Evolutionary conservation across 2,797 vertebrate species (phyloP).

Genomic region (Sarcoramphus papa): DNA sequence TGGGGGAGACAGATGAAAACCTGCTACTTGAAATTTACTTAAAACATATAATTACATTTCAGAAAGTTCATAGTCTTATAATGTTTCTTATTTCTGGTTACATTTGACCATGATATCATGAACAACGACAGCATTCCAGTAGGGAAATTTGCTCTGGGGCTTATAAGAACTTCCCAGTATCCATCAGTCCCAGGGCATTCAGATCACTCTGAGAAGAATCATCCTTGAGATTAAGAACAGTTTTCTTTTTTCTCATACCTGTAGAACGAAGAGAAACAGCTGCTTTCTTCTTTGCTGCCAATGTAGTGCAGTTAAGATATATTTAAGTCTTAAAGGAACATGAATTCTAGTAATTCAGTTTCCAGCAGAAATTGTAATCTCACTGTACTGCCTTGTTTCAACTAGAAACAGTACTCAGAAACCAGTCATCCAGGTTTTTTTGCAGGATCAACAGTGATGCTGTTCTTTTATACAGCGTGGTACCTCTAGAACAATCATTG

Average conservation of each 20-base stretch:
- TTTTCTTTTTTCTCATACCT: background rate
- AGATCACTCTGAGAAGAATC: background rate
- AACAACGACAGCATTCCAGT: background rate
- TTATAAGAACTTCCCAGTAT: slow-evolving; percentile 1
- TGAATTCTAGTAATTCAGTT: background rate
- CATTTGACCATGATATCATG: slow-evolving; percentile 27
- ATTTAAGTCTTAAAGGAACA: background rate
- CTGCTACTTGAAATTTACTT: slow-evolving; percentile 23
- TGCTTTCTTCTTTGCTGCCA: background rate
- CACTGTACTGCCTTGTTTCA: background rate
- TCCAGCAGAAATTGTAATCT: background rate
- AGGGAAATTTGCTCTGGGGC: background rate
- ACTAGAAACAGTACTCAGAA: background rate
- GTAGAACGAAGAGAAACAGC: background rate
- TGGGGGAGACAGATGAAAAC: background rate
- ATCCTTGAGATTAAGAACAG: background rate
- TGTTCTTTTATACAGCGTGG: background rate
- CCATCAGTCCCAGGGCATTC: background rate
- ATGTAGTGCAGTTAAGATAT: background rate
- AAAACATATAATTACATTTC: slow-evolving; percentile 17
- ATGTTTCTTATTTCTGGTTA: slow-evolving; percentile 35
- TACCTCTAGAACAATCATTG: background rate
- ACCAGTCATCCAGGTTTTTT: background rate
- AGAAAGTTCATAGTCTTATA: slow-evolving; percentile 18
- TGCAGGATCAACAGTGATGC: background rate